Conservation (phyloP, 2,888 invertebrate species). For the Blastobasis lacticolella region DNA sequence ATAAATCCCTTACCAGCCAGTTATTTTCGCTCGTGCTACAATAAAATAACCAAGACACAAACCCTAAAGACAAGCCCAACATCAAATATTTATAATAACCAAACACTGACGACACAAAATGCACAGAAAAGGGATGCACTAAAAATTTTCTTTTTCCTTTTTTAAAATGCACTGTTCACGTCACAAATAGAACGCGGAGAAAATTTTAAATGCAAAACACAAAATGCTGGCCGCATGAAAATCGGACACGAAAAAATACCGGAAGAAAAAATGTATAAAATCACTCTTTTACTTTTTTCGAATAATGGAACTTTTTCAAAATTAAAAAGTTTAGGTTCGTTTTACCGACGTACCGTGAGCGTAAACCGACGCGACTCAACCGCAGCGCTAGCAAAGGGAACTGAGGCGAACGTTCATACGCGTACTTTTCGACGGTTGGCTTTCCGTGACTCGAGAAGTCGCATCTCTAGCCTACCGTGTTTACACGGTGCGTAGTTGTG, state of each 20-base stretch:
- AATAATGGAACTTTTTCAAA: slow-evolving; percentile 21
- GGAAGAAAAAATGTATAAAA: neutral
- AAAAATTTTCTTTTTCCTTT: slow-evolving; percentile 5
- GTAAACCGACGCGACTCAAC: slow-evolving; percentile 37
- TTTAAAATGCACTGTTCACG: slow-evolving; percentile 22
- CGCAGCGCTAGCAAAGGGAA: slow-evolving; percentile 39
- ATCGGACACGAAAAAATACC: neutral
- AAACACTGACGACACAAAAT: slow-evolving; percentile 26
- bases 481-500: slow-evolving; percentile 7
- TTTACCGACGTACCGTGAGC: slow-evolving; percentile 40
- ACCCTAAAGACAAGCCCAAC: slow-evolving; percentile 21
- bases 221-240: neutral
- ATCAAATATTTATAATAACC: slow-evolving; percentile 18
- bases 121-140: slow-evolving; percentile 30
- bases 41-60: slow-evolving; percentile 53
- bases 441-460: slow-evolving; percentile 29
- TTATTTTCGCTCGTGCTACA: slow-evolving; percentile 55
- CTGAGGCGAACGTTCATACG: slow-evolving; percentile 41
- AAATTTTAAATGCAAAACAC: slow-evolving; percentile 2
- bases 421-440: slow-evolving; percentile 47
- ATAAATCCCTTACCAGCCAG: slow-evolving; percentile 57
- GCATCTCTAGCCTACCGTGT: slow-evolving; percentile 8
- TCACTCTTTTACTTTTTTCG: slow-evolving; percentile 7
- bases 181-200: slow-evolving; percentile 6
- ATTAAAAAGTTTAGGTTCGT: slow-evolving; percentile 13